Evolutionary conservation across 2,888 invertebrate genomes (phyloP), one percentile per base, ranked within the genome.

Genomic region (Agapetus fuscipes): DNA sequence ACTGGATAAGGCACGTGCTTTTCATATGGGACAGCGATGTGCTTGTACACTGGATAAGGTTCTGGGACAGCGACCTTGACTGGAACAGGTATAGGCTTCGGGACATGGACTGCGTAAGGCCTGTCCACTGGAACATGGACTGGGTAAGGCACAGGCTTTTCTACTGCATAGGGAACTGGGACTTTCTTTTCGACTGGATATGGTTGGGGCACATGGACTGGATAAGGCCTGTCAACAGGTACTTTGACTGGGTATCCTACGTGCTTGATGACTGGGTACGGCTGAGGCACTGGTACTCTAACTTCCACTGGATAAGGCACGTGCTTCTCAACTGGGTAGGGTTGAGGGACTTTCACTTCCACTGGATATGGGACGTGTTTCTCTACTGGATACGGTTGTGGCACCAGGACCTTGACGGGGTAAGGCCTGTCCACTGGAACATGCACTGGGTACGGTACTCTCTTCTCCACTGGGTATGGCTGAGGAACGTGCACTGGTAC

Each of bases 311-410:
- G 80, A 55, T 76, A 75, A 54, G 80, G 81, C 53, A 81, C 76
- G 57, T 67, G 79, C 66, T 81, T 82, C 59, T 81, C 81, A 50
- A 82, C 82, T 54, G 84, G 84, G 66, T 84, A 84, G 52, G 83
- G 83, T 52, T 76, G 74, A 51, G 84, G 83, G 40, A 83, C 81
- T 45, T 70, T 78, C 32, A 83, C 80, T 66, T 82, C 80, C 11
- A 86, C 81, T 52, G 83, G 83, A 58, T 76, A 74, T 24, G 77
- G 85, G 10, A 84, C 61, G 57, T 77, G 76, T 60, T 83, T 83
- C 61, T 82, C 82, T 12, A 85, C 84, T 48, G 83, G 83, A 64
- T 84, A 84, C 50, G 85, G 84, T 53, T 83, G 82, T 43, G 83
- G 83, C 39, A 84, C 83, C 39, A 73, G 66, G 37, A 85, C 83